Percentiles rank a stretch among this genome's conserved stretches.
Conservation (phyloP, 2,113 vertebrate species). For the Bos javanicus region DNA sequence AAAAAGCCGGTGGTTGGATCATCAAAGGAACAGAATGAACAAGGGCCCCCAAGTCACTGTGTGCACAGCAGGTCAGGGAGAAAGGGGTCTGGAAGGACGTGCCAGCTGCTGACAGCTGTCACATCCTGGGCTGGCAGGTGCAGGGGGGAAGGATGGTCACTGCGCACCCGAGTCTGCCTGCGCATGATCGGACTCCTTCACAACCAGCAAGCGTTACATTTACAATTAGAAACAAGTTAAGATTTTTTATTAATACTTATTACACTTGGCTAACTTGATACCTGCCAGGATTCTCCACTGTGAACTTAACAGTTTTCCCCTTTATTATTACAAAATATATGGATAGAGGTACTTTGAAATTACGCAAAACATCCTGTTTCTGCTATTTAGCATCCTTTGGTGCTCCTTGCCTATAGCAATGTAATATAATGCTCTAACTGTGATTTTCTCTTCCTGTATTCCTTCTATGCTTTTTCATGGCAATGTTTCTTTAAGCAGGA, state of each 20-base stretch:
- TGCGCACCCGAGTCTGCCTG: accelerated
- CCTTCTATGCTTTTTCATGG: not conserved
- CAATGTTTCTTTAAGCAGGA: not conserved
- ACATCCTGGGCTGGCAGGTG: not conserved
- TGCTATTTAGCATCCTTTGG: not conserved
- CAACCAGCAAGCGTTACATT: not conserved
- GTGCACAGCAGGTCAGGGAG: not conserved
- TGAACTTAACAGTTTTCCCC: not conserved
- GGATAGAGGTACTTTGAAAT: not conserved
- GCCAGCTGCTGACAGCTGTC: too few species aligned
- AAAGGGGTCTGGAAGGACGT: not conserved
- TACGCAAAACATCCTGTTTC: not conserved
- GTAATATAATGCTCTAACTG: not conserved
- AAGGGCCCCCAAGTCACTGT: not conserved
- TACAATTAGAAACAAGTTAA: not conserved
- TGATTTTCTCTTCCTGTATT: not conserved
- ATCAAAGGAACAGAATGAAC: not conserved
- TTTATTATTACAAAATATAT: not conserved
- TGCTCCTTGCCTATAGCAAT: not conserved
- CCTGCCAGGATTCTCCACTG: too few species aligned
- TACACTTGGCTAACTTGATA: not conserved
- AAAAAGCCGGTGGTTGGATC: not conserved
- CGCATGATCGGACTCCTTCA: not conserved
- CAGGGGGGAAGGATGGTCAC: not conserved
- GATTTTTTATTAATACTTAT: not conserved